Conservation (phyloP, 2,888 invertebrate genomes). For the Gymnosoma rotundatum region DNA sequence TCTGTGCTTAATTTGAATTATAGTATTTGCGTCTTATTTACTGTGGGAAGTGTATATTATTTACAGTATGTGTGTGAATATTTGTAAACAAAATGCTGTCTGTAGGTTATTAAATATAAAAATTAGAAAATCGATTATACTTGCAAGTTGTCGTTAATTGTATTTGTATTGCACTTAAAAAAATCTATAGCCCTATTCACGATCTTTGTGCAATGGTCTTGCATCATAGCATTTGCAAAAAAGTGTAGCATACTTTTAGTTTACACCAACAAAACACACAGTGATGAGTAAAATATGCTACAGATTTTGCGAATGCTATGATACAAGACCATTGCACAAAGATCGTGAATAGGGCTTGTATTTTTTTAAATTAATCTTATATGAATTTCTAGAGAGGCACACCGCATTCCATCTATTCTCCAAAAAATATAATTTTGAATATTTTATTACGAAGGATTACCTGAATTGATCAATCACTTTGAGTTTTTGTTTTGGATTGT, state of each 20-base stretch:
- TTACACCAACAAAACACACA: no score
- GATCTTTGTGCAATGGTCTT: no score
- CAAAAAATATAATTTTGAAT: background rate
- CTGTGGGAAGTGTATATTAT: constrained; percentile 2
- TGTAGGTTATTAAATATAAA: constrained; percentile 15
- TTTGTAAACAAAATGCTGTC: constrained; percentile 23
- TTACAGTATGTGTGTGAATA: background rate
- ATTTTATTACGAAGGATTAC: constrained; percentile 25
- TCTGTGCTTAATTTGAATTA: background rate
- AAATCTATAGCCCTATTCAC: no score
- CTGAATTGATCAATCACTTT: constrained; percentile 45
- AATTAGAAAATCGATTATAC: background rate
- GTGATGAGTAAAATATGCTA: no score
- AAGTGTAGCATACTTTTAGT: no score
- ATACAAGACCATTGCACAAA: no score
- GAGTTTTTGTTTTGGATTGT: background rate
- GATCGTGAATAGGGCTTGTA: background rate
- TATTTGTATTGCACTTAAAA: no score
- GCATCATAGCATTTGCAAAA: no score
- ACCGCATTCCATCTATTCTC: background rate
- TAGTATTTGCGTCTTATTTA: constrained; percentile 25
- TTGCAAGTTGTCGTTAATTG: background rate
- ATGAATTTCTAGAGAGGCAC: background rate
- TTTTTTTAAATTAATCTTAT: background rate
- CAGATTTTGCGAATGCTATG: no score